These are phyloP conservation scores for Nycticorax nycticorax DNA, from an alignment of 2,113 vertebrate genomes.

Conservation along the genomic window DNA sequence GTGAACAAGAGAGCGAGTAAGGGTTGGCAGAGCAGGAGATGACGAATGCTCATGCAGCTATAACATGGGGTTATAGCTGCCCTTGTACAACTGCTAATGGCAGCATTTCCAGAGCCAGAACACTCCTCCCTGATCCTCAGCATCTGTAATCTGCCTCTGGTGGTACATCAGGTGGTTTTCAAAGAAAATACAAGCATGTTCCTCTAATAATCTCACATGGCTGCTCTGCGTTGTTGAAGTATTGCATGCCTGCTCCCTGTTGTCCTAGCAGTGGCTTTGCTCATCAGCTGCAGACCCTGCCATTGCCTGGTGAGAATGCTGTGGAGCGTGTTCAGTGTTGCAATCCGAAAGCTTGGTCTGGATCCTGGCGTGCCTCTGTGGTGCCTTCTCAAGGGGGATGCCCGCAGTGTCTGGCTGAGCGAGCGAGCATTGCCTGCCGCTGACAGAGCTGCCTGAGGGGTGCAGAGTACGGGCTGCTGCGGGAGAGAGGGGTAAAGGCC, in stretches of 20 bases:
- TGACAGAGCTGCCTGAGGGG: neutral
- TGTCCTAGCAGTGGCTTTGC: neutral
- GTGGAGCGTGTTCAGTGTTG: neutral
- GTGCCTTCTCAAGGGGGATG: neutral
- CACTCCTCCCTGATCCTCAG: neutral
- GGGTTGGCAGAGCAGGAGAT: neutral
- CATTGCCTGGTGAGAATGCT: accelerated
- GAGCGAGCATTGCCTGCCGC: neutral
- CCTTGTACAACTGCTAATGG: neutral
- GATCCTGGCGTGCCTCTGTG: neutral
- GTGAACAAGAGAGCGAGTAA: neutral
- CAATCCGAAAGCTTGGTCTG: accelerated
- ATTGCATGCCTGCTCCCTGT: neutral
- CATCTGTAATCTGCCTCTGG: neutral
- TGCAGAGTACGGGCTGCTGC: neutral
- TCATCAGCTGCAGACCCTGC: neutral
- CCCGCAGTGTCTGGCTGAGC: neutral
- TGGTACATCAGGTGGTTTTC: neutral
- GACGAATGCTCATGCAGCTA: neutral
- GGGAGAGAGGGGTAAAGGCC: neutral
- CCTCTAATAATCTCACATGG: neutral
- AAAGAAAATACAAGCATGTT: neutral
- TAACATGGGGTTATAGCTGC: neutral
- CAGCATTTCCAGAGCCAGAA: neutral
- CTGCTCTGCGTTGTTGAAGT: neutral